Conservation (phyloP, 2,888 invertebrate species). For the Notodonta dromedarius region DNA sequence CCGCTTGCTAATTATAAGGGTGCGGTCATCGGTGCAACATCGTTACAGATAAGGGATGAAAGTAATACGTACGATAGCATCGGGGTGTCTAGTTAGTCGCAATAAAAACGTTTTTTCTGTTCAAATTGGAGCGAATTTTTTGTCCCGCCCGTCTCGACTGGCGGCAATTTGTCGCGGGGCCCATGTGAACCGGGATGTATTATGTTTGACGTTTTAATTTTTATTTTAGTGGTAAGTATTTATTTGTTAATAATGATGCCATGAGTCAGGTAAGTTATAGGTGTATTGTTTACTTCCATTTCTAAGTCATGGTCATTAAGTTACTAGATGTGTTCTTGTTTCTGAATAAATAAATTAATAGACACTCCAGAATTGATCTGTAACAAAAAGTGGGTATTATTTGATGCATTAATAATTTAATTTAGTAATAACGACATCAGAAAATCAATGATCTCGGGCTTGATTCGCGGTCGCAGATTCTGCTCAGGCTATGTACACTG, state of each 20-base stretch:
- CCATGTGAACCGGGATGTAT: slow-evolving; percentile 38
- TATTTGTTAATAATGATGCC: background rate
- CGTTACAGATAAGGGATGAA: slow-evolving; percentile 75
- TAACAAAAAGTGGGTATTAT: too few relatives aligned
- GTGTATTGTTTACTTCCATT: too few relatives aligned
- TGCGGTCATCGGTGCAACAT: slow-evolving; percentile 63
- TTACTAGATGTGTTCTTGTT: too few relatives aligned
- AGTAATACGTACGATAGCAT: slow-evolving; percentile 79
- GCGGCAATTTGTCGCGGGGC: slow-evolving; percentile 72
- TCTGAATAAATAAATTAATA: too few relatives aligned
- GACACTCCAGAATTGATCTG: too few relatives aligned
- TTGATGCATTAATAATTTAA: background rate
- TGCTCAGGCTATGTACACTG: background rate
- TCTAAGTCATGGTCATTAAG: too few relatives aligned
- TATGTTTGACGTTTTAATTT: slow-evolving; percentile 35
- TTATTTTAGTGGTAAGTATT: slow-evolving; percentile 22
- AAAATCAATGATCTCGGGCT: background rate
- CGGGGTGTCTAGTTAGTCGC: slow-evolving; percentile 74
- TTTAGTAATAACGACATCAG: background rate
- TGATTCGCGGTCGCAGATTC: background rate
- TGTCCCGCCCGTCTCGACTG: slow-evolving; percentile 66
- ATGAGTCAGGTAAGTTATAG: too few relatives aligned
- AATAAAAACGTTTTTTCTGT: slow-evolving; percentile 74
- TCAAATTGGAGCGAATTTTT: slow-evolving; percentile 77
- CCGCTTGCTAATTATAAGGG: slow-evolving; percentile 66